Evolutionary conservation across 2,113 vertebrate species (phyloP), one percentile per base, ranked within the genome.

Genomic region (Anser cygnoides): DNA sequence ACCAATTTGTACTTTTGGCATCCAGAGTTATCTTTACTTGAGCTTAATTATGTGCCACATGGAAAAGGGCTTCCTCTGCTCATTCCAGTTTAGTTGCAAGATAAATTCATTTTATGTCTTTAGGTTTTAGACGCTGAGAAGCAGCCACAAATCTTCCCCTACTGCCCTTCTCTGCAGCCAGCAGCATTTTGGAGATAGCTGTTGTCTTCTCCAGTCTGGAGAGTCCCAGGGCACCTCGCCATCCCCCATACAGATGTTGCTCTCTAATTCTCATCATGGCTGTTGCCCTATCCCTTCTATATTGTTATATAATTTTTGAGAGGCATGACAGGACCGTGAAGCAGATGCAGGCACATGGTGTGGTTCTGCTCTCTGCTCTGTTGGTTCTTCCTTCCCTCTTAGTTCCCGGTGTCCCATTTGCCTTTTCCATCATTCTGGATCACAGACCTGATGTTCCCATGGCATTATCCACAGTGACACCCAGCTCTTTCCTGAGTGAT

Each of bases 381-480:
- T 43, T 79, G 2, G 2, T 15, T 57, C 5, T 78, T 81, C 57
- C 46, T 87, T 80, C 28, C 26, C 66, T 54, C 44, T 3, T 2
- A 3, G 22, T 39, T 97, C 10, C 39, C 17, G 2, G 4, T 39
- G 73, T 49, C 52, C 44, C 66, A 2, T 81, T 84, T 84, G 31
- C 46, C 74, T 84, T 89, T 87, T 72, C 2, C 4, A 9, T 52
- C 59, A 46, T 11, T 5, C 3, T 39, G 70, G 55, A 72, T 26
- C 43, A 26, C 0, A 0, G 50, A 43, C 37, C 88, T 0, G 0
- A 10, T 0, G 1, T 84, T 93, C 59, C 72, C 72, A 9, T 16
- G 55, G 58, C 31, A 18, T 15, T 55, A 3, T 63, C 63, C 9
- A 0, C 80, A 57, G 74, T 39, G 80, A 84, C 8, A 13, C 87